Evolutionary conservation across 2,797 vertebrate species (phyloP), one percentile per base, ranked within the genome.

Genomic region (Semaprochilodus insignis): DNA sequence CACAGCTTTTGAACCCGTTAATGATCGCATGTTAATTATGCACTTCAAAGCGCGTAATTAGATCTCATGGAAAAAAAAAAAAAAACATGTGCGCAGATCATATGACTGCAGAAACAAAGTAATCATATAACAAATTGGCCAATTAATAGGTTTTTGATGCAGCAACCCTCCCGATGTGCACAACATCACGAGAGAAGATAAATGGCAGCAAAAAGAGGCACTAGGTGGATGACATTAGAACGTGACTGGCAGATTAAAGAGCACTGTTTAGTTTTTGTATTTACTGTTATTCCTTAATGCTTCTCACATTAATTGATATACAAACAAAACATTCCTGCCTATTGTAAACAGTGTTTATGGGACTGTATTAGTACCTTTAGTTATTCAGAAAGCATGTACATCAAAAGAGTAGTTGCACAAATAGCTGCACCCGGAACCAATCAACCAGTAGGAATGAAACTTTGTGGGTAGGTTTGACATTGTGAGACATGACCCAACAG

Each of bases 41-140:
- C 79, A 78, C 74, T 83, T 70, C 57, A 81, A 91, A 92, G 90
- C 86, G 82, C 72, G 80, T 87, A 88, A 92, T 94, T 93, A 93
- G 88, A 91, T 85, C 85, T 89, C 90, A 86, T 13, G 13, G 14
- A 90, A 87, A 92, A 84, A 79, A 10, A 52, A 54, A 92, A 85
- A 80, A 3, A 13, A 21, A 55, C 17, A 52, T 62, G n/a, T 76
- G 81, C 78, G 84, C 36, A 75, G 79, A 88, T 70, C 83, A 83
- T 76, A 83, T 81, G 85, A 83, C 79, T 62, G 51, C 85, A 85
- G 81, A 85, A 91, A 91, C 87, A 36, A 60, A 62, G 36, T 44
- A 91, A 91, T 92, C 87, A 89, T 85, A 23, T 89, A 88, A 92
- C 88, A 92, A 91, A 93, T 91, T 85, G 89, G 86, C 88, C 90